Evolutionary conservation across 2,888 invertebrate genomes (phyloP).

Genomic region (Parascotia fuliginaria): DNA sequence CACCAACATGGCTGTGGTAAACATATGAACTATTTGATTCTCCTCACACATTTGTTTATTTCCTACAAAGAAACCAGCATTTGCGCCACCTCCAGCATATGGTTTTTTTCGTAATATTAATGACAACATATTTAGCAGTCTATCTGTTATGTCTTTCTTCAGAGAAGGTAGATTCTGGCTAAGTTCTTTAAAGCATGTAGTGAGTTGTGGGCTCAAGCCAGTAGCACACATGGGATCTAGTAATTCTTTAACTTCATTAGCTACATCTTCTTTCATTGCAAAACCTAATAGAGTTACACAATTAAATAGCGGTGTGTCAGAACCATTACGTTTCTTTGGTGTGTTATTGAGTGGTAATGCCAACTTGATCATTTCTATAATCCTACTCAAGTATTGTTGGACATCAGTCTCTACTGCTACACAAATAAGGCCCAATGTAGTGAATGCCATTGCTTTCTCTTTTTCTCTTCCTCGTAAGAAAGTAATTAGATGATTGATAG

Average conservation of each 20-base stretch:
- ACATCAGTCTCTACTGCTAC: constrained; percentile 95
- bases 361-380: constrained; percentile 93
- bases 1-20: constrained; percentile 71
- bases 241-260: constrained; percentile 92
- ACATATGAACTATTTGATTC: constrained; percentile 72
- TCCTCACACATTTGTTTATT: constrained; percentile 49
- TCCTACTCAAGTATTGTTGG: constrained; percentile 90
- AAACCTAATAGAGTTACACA: constrained; percentile 97
- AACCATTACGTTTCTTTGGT: constrained; percentile 89
- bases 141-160: constrained; percentile 96
- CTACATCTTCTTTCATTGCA: constrained; percentile 93
- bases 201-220: constrained; percentile 95
- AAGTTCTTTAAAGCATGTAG: constrained; percentile 95
- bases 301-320: constrained; percentile 95
- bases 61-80: constrained; percentile 6
- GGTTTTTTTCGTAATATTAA: constrained; percentile 95
- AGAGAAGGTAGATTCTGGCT: constrained; percentile 95
- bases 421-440: constrained; percentile 96
- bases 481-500: constrained; percentile 92
- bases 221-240: constrained; percentile 96
- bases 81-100: constrained; percentile 85
- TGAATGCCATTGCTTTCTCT: constrained; percentile 94
- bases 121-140: constrained; percentile 95
- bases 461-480: constrained; percentile 93
- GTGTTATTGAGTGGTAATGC: constrained; percentile 92